Percentiles rank a stretch among this genome's conserved stretches.
Conservation (phyloP, 2,113 vertebrate genomes). For the Vulpes vulpes region DNA sequence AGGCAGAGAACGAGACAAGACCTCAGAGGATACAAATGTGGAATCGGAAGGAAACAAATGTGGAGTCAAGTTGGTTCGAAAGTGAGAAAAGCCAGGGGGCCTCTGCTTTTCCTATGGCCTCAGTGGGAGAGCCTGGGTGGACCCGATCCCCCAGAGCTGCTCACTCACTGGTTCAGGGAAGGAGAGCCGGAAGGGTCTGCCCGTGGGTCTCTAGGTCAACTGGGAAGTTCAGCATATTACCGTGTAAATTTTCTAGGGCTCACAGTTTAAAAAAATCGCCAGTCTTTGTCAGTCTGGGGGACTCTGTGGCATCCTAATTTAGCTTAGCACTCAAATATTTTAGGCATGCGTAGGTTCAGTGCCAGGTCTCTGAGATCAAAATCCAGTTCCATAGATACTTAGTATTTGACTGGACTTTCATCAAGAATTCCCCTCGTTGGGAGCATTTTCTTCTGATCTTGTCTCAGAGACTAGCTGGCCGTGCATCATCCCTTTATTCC, state of each 20-base stretch:
- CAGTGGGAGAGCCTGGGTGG: background rate
- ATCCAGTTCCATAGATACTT: background rate
- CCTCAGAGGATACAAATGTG: background rate
- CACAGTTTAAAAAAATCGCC: background rate
- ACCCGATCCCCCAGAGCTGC: fast-evolving
- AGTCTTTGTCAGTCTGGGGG: background rate
- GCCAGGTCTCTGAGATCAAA: background rate
- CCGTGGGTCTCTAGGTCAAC: background rate
- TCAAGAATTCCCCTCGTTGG: background rate
- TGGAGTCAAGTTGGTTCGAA: background rate
- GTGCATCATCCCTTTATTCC: background rate
- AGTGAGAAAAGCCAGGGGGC: background rate
- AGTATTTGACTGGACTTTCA: background rate
- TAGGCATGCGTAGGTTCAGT: background rate
- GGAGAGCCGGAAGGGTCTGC: background rate
- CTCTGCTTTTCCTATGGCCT: background rate
- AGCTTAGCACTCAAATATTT: background rate
- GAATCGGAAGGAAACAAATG: background rate
- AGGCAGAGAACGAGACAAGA: background rate
- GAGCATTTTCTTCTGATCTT: background rate
- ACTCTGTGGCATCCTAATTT: background rate
- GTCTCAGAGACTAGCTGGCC: background rate
- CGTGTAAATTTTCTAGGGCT: background rate
- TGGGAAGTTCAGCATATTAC: background rate
- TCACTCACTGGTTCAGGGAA: background rate